phyloP scores from a whole-genome alignment of 30 jellyfish, hydroid and myxozoan genomes.

The Turritopsis rubra region DNA sequence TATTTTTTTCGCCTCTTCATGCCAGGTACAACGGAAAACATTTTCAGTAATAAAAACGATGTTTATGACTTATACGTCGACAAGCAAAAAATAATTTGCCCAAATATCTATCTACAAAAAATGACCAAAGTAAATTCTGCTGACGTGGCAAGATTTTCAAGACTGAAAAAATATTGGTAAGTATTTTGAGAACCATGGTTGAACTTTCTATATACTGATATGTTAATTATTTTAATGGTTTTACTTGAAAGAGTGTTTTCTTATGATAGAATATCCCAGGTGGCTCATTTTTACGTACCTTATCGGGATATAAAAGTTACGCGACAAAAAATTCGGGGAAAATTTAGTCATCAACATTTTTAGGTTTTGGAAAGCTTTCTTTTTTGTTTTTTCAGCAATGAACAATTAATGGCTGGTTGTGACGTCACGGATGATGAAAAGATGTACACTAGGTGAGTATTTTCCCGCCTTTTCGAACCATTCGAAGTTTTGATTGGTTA shows the following conservation, averaged over 20 bases:
- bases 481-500: neutral
- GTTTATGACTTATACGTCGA: slow-evolving; percentile 75
- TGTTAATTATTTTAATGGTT: neutral
- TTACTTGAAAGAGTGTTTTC: neutral
- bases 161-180: slow-evolving; percentile 65
- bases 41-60: slow-evolving; percentile 51
- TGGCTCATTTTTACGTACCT: neutral
- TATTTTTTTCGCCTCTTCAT: neutral
- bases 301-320: no score
- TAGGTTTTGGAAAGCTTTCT: neutral
- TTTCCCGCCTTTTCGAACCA: neutral
- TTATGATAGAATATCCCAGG: neutral
- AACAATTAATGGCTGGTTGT: slow-evolving; percentile 49
- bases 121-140: slow-evolving; percentile 50
- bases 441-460: slow-evolving; percentile 66
- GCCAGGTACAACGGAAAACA: slow-evolving; percentile 91
- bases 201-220: neutral
- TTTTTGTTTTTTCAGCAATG: slow-evolving; percentile 34
- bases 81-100: slow-evolving; percentile 49
- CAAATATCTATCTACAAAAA: slow-evolving; percentile 27
- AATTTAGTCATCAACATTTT: neutral
- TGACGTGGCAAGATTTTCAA: slow-evolving; percentile 59
- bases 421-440: slow-evolving; percentile 91
- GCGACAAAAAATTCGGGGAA: no score
- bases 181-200: neutral